Evolutionary conservation across 23 tunicate species (phyloP), one percentile per base, ranked within the genome.

Genomic region (Halocynthia roretzi): DNA sequence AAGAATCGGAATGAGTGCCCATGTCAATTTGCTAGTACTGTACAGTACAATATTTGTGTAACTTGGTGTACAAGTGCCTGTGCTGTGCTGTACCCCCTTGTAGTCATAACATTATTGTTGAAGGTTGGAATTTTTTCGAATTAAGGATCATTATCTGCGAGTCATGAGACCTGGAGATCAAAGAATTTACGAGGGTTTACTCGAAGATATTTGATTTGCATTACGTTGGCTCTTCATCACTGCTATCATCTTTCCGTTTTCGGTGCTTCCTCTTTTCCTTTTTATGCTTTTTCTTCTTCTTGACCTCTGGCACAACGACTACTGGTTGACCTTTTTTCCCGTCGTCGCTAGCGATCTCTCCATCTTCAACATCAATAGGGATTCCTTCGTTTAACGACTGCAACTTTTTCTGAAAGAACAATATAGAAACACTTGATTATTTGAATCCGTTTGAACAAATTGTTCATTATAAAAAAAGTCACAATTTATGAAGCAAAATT

Each of bases 281-380:
- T 50, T 89, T 89, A 52, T 80, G 83, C 51, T 85, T 83, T 68
- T 89, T 89, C 78, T 80, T 89, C 68, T 82, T 84, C 79, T 80
- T 80, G 6, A 77, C 75, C 63, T 77, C 86, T 11, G 22, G 70
- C 44, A 31, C 44, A 31, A 31, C 44, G 5, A 15, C 70, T 0
- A 15, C 15, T 20, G 70, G 9, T 10, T 40, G n/a, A 10, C 64
- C 78, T 6, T 74, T 48, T 8, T 77, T 52, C 12, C 71, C 95
- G 52, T 81, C 84, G 58, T 83, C 97, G 61, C 85, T 80, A 62
- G 87, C 77, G 22, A 90, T 87, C 73, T 90, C 97, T 7, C 97
- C 97, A 54, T 90, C 97, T 64, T 90, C 97, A 7, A 90, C 86
- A 56, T 90, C 97, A 6, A 8, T 85, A 8, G 60, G 54, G 15